Conservation (phyloP, 2,888 invertebrate genomes). For the Autographa gamma region DNA sequence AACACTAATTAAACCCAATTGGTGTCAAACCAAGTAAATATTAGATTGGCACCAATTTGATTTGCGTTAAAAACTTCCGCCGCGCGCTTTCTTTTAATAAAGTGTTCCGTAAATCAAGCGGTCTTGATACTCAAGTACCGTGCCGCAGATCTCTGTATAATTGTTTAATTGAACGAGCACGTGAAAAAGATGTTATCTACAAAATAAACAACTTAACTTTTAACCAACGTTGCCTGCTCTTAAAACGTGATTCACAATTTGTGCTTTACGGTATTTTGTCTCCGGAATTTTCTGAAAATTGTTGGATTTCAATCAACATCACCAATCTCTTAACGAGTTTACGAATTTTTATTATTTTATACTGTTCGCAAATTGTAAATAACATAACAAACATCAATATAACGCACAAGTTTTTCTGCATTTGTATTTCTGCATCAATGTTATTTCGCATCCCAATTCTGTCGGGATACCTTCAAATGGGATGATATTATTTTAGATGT, state of each 20-base stretch:
- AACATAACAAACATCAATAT: no score
- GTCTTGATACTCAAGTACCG: constrained; percentile 8
- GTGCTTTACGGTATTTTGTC: neutral
- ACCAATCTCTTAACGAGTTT: no score
- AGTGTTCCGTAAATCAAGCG: constrained; percentile 13
- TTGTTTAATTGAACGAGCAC: constrained; percentile 26
- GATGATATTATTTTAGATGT: no score
- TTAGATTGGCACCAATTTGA: constrained; percentile 27
- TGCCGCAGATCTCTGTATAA: constrained; percentile 23
- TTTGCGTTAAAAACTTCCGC: constrained; percentile 13
- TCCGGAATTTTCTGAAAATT: neutral
- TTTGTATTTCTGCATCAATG: no score
- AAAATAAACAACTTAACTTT: constrained; percentile 17
- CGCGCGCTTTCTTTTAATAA: constrained; percentile 36
- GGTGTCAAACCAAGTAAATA: constrained; percentile 19
- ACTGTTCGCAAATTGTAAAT: no score
- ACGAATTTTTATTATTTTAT: no score
- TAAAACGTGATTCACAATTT: neutral
- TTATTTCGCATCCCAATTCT: no score
- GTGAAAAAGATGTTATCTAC: constrained; percentile 24
- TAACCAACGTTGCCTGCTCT: neutral
- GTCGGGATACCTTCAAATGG: no score
- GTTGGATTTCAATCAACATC: no score
- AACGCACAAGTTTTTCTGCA: no score
- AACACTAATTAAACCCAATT: neutral